Evolutionary conservation across 2,113 vertebrate genomes (phyloP).

Genomic region (Isichthys henryi): DNA sequence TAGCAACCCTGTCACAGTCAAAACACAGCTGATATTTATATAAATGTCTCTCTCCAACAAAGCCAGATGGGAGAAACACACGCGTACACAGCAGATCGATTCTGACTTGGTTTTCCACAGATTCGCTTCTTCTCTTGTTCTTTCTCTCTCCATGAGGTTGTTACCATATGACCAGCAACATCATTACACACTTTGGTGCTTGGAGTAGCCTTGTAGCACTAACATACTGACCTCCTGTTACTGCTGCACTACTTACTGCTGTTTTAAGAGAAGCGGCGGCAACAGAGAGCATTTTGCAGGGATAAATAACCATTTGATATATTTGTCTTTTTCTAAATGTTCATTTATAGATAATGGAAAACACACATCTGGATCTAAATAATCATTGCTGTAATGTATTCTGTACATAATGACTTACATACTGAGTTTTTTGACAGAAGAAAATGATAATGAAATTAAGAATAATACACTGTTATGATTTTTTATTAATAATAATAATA

Average conservation of each 20-base stretch:
- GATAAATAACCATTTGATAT: not conserved
- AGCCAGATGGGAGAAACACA: not conserved
- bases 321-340: not conserved
- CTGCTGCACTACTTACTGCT: not conserved
- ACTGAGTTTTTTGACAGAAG: not conserved
- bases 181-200: not conserved
- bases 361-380: not conserved
- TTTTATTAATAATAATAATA: not conserved
- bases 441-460: not conserved
- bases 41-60: not conserved
- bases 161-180: not conserved
- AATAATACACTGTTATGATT: not conserved
- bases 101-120: not conserved
- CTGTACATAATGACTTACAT: not conserved
- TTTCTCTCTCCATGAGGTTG: not conserved
- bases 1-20: not conserved
- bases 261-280: not conserved
- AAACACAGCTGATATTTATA: not conserved
- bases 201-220: not conserved
- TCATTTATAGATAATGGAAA: not conserved
- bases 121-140: not conserved
- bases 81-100: not conserved
- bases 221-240: not conserved
- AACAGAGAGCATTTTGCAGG: not conserved
- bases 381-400: not conserved